These are phyloP conservation scores for Alfaro cultratus DNA, from an alignment of 2,797 vertebrate genomes.

Conservation along the genomic window DNA sequence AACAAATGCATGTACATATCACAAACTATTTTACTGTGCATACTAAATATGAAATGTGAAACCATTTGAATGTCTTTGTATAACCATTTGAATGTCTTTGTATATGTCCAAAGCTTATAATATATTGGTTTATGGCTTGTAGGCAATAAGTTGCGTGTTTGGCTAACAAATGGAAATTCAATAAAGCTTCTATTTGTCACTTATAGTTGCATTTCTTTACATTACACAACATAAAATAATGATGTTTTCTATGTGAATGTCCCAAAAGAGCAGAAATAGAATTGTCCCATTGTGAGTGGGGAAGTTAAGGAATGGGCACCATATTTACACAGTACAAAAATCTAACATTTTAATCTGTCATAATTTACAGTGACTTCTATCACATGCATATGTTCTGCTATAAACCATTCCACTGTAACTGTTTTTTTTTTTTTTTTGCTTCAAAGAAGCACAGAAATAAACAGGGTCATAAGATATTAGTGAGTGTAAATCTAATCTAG, in stretches of 20 bases:
- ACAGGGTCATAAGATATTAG: not conserved
- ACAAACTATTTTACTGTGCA: not conserved
- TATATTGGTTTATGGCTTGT: not conserved
- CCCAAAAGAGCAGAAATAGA: not conserved
- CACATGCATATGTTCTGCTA: not conserved
- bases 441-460: not conserved
- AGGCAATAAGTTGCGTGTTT: not conserved
- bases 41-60: not conserved
- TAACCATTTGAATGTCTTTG: conserved; percentile 48
- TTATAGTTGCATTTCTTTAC: not conserved
- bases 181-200: conserved; percentile 7
- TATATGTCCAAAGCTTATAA: conserved; percentile 3
- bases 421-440: too few relatives aligned
- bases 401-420: not conserved
- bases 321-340: not conserved
- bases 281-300: not conserved
- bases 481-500: not conserved
- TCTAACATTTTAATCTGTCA: not conserved
- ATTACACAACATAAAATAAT: not conserved
- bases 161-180: not conserved
- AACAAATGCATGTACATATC: not conserved
- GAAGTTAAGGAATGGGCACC: not conserved
- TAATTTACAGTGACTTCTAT: not conserved
- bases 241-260: not conserved
- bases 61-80: conserved; percentile 51